Evolutionary conservation across 1,140 invertebrate genomes (phyloP), one percentile per base, ranked within the genome.

Genomic region (Zaprionus lachaisei): DNA sequence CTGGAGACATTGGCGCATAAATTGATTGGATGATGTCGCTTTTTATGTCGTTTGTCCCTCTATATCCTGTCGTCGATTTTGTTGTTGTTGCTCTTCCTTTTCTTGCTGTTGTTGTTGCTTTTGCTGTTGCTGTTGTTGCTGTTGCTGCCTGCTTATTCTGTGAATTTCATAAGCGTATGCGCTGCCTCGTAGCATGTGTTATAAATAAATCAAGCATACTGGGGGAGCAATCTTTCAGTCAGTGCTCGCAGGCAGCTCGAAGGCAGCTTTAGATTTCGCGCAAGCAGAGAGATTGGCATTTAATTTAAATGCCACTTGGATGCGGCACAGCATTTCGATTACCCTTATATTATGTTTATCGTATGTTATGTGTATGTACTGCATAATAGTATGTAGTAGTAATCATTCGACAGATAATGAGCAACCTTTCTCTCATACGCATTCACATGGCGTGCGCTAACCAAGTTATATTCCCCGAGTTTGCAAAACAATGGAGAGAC

Each of bases 11-110:
- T 89, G 84, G 78, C 84, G 84, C 84, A 89, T 89, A 89, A 89
- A 89, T 89, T 89, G 84, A 89, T 89, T 89, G 84, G 84, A 89
- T 89, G 84, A 89, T 89, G 84, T 89, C 84, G 84, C 84, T 89
- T 89, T 89, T 89, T 89, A 90, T 89, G 85, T 89, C 85, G 81
- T 89, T 83, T 83, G 83, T 72, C 55, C 73, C 66, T 38, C 15
- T 22, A 41, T 60, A 66, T 71, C 70, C 54, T 77, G 63, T 63
- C 63, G 51, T 17, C 41, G 34, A 34, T 34, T 26, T 37, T 61
- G 26, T 61, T 54, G 65, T 69, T 49, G 12, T 61, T 74, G 34
- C 62, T 20, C 12, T 34, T 60, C 20, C 15, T n/a, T 56, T 17
- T 28, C 34, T 56, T 51, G 20, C 63, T 67, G 1, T 26, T 60